These are phyloP conservation scores for Hucho hucho DNA, from an alignment of 2,113 vertebrate genomes.

Conservation along the genomic window DNA sequence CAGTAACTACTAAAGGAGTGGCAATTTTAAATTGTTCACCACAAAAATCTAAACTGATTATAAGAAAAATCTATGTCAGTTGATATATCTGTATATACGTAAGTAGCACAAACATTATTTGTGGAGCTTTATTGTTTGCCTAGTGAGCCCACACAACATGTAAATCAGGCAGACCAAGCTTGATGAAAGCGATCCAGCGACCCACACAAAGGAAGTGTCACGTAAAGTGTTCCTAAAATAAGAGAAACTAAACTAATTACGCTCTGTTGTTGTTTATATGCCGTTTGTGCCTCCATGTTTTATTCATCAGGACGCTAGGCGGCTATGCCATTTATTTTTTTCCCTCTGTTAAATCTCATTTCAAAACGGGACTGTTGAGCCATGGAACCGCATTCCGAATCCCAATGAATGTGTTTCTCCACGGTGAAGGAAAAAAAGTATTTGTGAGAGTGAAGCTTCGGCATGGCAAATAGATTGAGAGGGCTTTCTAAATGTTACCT, in stretches of 20 bases:
- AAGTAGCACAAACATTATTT: no score
- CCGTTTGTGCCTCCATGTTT: constrained; percentile 62
- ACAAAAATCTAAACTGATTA: no score
- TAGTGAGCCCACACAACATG: constrained; percentile 12
- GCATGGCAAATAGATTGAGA: constrained; percentile 42
- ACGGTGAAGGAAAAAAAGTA: constrained; percentile 24
- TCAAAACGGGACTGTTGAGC: constrained; percentile 69
- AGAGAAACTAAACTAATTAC: constrained; percentile 68
- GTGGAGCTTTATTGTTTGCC: background rate
- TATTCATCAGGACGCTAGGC: constrained; percentile 69
- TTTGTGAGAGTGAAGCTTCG: constrained; percentile 42
- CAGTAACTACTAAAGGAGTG: no score
- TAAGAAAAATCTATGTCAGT: no score
- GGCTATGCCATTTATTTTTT: constrained; percentile 36
- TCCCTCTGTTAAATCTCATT: constrained; percentile 49
- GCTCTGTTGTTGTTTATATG: constrained; percentile 67
- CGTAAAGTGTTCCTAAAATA: constrained; percentile 63
- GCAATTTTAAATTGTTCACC: no score
- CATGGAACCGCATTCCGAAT: constrained; percentile 60
- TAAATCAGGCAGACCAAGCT: constrained; percentile 30
- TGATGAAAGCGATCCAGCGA: constrained; percentile 45
- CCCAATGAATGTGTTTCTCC: constrained; percentile 70
- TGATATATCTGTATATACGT: no score
- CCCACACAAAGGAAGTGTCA: constrained; percentile 63
- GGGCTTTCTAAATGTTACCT: constrained; percentile 66